Evolutionary conservation across 2,797 vertebrate genomes (phyloP).

Genomic region (Sphenodon punctatus): DNA sequence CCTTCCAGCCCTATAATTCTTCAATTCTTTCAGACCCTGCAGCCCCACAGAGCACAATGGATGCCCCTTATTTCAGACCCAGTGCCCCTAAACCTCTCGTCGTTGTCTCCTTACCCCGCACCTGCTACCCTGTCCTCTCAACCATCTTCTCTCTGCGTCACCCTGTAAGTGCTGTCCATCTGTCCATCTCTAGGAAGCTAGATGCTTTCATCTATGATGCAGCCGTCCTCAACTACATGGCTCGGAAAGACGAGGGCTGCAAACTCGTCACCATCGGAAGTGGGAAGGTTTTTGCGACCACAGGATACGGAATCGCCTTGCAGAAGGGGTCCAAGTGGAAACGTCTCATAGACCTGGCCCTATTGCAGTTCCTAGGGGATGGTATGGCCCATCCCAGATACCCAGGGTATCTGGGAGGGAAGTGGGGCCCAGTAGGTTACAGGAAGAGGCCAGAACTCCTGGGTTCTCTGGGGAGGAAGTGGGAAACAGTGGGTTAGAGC

Average conservation of each 20-base stretch:
- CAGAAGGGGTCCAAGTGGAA: constrained; percentile 96
- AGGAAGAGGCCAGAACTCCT: not conserved
- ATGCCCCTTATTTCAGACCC: too few species aligned
- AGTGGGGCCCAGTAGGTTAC: not conserved
- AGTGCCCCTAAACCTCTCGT: too few species aligned
- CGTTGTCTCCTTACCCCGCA: not conserved
- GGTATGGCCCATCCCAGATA: constrained; percentile 74
- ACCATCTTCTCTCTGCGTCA: constrained; percentile 60
- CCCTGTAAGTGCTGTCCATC: constrained; percentile 11
- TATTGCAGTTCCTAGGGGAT: constrained; percentile 92
- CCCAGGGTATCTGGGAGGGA: not conserved
- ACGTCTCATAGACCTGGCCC: constrained; percentile 89
- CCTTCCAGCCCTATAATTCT: too few species aligned
- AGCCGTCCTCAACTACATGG: constrained; percentile 95
- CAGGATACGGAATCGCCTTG: constrained; percentile 93
- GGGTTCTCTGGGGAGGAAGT: not conserved
- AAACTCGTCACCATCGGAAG: constrained; percentile 95
- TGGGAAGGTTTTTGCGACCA: constrained; percentile 94
- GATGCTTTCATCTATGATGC: constrained; percentile 95
- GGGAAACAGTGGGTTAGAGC: too few species aligned
- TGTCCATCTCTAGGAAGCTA: constrained; percentile 82
- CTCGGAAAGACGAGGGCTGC: constrained; percentile 93
- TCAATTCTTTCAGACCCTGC: too few species aligned
- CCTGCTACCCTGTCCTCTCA: not conserved
- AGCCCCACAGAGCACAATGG: too few species aligned